phyloP scores from a whole-genome alignment of 2,797 vertebrate species.

The Lacerta agilis region DNA sequence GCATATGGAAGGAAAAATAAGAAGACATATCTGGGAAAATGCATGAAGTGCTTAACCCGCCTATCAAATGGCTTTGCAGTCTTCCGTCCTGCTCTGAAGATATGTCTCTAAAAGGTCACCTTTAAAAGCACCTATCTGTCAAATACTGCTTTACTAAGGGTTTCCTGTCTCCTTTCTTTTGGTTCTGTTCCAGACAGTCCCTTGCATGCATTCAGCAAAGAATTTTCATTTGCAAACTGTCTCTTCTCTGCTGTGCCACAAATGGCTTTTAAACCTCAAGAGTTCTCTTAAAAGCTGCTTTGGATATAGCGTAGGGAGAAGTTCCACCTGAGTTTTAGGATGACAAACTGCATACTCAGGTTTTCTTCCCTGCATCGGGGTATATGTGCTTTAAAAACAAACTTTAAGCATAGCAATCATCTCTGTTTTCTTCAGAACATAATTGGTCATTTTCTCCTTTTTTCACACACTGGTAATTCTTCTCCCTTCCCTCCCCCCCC shows the following conservation, averaged over 20 bases:
- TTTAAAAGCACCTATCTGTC: conserved; percentile 6
- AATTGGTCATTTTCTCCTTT: neutral
- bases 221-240: neutral
- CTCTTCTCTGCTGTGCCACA: neutral
- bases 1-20: neutral
- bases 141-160: neutral
- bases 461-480: neutral
- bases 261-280: neutral
- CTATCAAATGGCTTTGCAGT: neutral
- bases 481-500: too few relatives aligned
- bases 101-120: neutral
- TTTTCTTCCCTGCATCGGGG: neutral
- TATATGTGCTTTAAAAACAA: neutral
- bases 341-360: neutral
- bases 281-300: neutral
- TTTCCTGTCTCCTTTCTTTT: neutral
- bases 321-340: neutral
- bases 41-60: neutral
- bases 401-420: neutral
- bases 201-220: neutral
- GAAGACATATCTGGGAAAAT: neutral
- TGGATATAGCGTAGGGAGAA: neutral
- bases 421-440: neutral
- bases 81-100: neutral
- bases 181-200: neutral